Evolutionary conservation across 2,797 vertebrate species (phyloP), one percentile per base, ranked within the genome.

Genomic region (Urophycis tenuis): DNA sequence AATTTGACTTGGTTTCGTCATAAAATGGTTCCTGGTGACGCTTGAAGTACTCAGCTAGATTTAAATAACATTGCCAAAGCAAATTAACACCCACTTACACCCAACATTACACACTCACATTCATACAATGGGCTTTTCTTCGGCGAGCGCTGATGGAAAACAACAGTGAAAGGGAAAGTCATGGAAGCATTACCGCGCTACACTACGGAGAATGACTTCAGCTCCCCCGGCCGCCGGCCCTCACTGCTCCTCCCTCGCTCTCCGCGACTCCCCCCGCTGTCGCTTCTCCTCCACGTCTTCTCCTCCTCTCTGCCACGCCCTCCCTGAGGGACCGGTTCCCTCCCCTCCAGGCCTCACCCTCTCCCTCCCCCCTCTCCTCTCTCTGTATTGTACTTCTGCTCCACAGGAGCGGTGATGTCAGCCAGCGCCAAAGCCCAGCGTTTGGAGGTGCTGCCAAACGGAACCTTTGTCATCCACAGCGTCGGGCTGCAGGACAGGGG

Each of bases 401-500:
- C 74, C 83, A 83, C 72, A 99, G 97, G 97, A 71, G 93, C 94
- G 0, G 78, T 95, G 73, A 92, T 98, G 91, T 94, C 95, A 74
- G 82, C 92, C 36, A 92, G 91, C 79, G 94, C 92, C 80, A 93
- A 86, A 77, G 83, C 91, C 53, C 94, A 95, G 75, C 92, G 95
- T 30, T 96, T 97, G 87, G 94, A 96, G 87, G 94, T 99, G 41
- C 91, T 95, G 80, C 89, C 93, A 84, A 97, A 97, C 12, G 97
- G 97, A 70, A 96, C 95, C 7, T 91, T 99, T 53, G 78, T 95
- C 82, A 96, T 99, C 83, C 93, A 86, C 32, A 92, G 90, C 31
- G 93, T 91, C 49, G 95, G 97, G 39, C 88, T 94, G 45, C 96
- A 98, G 85, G 97, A 99, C 91, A 93, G 87, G 0, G 97, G 97